These are phyloP conservation scores for Myodes glareolus DNA, from an alignment of 2,113 vertebrate genomes.

Conservation along the genomic window DNA sequence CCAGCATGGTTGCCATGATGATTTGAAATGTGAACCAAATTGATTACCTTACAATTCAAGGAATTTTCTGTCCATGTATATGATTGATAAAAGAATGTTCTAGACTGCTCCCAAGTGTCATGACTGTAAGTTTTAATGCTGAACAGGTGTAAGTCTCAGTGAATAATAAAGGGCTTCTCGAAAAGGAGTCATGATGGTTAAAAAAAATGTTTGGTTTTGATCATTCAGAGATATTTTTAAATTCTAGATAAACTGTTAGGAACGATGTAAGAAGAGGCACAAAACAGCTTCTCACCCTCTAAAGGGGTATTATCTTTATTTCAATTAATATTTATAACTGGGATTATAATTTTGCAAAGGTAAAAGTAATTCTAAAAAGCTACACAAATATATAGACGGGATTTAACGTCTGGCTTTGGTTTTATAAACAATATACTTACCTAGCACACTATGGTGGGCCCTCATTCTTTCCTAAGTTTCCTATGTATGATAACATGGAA, in stretches of 20 bases:
- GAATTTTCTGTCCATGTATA: neutral
- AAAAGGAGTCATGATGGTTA: neutral
- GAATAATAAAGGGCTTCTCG: neutral
- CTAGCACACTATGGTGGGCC: neutral
- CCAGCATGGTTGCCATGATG: neutral
- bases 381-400: neutral
- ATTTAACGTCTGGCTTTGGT: neutral
- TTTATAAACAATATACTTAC: neutral
- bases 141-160: neutral
- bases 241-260: neutral
- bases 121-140: neutral
- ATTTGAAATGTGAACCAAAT: conserved; percentile 3
- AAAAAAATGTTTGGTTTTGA: neutral
- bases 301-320: neutral
- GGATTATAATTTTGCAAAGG: neutral
- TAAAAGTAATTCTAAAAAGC: neutral
- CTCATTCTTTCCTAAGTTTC: neutral
- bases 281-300: neutral
- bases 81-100: neutral
- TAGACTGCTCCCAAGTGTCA: neutral
- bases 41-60: neutral
- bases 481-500: neutral
- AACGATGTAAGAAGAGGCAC: neutral
- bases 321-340: neutral
- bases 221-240: neutral